phyloP scores from a whole-genome alignment of 2,797 vertebrate species.

The Pogonophryne albipinna region DNA sequence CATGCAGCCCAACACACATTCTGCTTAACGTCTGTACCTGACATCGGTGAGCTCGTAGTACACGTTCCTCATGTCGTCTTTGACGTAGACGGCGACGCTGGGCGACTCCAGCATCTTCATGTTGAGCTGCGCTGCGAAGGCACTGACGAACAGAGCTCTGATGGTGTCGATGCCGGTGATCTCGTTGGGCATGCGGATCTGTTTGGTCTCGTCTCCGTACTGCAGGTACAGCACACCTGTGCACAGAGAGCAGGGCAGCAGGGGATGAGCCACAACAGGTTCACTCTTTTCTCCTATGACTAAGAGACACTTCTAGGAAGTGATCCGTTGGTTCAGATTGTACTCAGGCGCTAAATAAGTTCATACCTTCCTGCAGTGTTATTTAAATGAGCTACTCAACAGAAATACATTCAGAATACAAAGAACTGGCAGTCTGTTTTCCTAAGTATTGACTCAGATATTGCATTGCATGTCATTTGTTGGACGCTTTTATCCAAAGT shows the following conservation, averaged over 20 bases:
- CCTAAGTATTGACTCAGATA: background rate
- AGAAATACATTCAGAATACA: background rate
- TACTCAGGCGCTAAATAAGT: background rate
- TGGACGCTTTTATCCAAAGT: too few species aligned
- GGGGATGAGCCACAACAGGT: background rate
- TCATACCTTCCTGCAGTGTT: background rate
- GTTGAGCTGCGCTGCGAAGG: constrained; percentile 96
- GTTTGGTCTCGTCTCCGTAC: constrained; percentile 97
- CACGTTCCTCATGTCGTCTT: constrained; percentile 96
- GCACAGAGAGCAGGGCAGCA: constrained; percentile 22
- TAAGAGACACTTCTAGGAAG: too few species aligned
- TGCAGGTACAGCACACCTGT: constrained; percentile 96
- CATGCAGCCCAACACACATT: rapidly evolving
- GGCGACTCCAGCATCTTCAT: constrained; percentile 98
- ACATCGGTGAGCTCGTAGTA: constrained; percentile 96
- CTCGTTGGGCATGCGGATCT: constrained; percentile 97
- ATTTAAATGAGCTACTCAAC: constrained; percentile 4
- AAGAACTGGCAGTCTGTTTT: background rate
- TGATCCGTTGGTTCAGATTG: background rate
- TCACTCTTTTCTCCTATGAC: background rate
- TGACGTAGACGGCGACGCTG: constrained; percentile 95
- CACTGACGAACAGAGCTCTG: constrained; percentile 97
- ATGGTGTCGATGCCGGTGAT: constrained; percentile 96
- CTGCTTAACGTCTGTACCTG: constrained; percentile 82
- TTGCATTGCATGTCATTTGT: too few species aligned